phyloP scores from a whole-genome alignment of 2,113 vertebrate species.

The Mustela lutreola region DNA sequence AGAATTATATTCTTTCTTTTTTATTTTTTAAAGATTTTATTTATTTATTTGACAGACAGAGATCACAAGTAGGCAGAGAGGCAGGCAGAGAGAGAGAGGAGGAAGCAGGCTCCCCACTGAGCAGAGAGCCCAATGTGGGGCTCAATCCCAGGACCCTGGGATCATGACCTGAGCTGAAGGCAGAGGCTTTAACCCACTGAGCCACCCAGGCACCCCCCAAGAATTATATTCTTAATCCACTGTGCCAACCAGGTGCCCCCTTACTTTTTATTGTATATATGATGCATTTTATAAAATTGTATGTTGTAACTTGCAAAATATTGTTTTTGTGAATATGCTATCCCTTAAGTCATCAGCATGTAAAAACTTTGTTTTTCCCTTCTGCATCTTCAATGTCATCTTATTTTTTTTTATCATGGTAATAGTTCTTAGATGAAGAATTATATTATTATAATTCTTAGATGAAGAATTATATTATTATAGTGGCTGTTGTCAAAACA shows the following conservation, averaged over 20 bases:
- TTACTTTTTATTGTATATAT: not conserved
- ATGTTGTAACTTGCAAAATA: not conserved
- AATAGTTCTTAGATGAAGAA: not conserved
- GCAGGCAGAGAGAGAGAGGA: too few species aligned
- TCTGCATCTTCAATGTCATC: not conserved
- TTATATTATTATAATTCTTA: not conserved
- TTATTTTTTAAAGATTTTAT: too few species aligned
- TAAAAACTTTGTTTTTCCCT: not conserved
- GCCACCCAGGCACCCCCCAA: not conserved
- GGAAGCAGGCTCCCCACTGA: too few species aligned
- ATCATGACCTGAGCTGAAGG: too few species aligned
- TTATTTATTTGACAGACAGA: too few species aligned
- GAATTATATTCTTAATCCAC: not conserved
- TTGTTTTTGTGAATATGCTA: not conserved
- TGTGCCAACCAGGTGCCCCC: not conserved
- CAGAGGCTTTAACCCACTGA: too few species aligned
- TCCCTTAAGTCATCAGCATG: not conserved
- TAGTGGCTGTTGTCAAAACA: not conserved
- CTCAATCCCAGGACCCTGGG: too few species aligned
- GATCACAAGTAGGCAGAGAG: too few species aligned
- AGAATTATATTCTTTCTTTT: not conserved
- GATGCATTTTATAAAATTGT: not conserved
- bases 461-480: not conserved
- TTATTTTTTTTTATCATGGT: not conserved
- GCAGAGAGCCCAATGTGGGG: too few species aligned